Evolutionary conservation across 2,888 invertebrate genomes (phyloP).

Genomic region (Brachynemurus nebulosus): DNA sequence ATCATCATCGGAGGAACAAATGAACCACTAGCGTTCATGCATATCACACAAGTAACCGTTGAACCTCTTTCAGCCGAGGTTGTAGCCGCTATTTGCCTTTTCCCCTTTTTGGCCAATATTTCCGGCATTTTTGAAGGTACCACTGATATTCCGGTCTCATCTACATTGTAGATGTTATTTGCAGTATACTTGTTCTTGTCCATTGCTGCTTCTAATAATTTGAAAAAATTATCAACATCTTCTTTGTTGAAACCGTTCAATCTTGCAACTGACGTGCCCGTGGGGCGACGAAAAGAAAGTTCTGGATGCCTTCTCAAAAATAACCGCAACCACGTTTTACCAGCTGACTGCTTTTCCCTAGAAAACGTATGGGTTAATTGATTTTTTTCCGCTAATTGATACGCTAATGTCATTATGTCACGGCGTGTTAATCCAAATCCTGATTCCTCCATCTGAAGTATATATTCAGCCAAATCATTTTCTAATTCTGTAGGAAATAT

Average conservation of each 20-base stretch:
- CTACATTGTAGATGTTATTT: conserved; percentile 24
- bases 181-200: conserved; percentile 15
- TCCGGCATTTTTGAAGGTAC: conserved; percentile 23
- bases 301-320: conserved; percentile 23
- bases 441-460: conserved; percentile 5
- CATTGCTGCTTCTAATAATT: conserved; percentile 15
- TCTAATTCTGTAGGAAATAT: neutral
- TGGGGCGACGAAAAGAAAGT: conserved; percentile 17
- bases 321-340: conserved; percentile 10
- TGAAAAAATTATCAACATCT: conserved; percentile 18
- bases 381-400: conserved; percentile 12
- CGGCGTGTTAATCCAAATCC: conserved; percentile 9
- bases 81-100: conserved; percentile 23
- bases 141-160: conserved; percentile 26
- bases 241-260: conserved; percentile 14
- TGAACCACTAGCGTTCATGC: conserved; percentile 24
- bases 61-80: conserved; percentile 25
- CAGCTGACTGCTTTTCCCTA: conserved; percentile 12
- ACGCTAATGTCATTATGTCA: conserved; percentile 9
- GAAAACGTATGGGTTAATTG: conserved; percentile 9
- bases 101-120: conserved; percentile 23
- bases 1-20: conserved; percentile 26
- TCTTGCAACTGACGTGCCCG: conserved; percentile 17
- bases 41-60: conserved; percentile 21
- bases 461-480: neutral